Percentiles rank a stretch among this genome's conserved stretches.
Evolutionary conservation across 2,888 invertebrate genomes (phyloP).

Genomic region (Cyclophora albipunctata): DNA sequence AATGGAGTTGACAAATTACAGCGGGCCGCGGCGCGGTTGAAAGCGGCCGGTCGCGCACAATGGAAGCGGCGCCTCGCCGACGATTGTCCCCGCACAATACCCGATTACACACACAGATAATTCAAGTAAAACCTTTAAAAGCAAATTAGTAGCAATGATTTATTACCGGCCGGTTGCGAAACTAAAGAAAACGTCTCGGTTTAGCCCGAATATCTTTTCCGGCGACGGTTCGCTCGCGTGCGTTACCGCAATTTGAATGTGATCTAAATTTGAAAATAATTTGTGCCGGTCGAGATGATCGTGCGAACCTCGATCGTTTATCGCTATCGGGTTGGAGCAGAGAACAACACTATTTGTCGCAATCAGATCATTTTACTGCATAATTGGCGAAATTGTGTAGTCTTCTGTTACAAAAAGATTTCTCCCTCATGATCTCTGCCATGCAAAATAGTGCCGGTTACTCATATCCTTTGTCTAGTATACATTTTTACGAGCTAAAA

Average conservation of each 20-base stretch:
- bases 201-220: constrained; percentile 52
- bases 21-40: constrained; percentile 42
- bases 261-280: constrained; percentile 74
- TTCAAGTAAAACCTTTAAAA: constrained; percentile 72
- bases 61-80: constrained; percentile 37
- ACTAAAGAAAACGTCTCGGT: constrained; percentile 37
- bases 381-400: too few species aligned
- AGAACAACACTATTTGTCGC: constrained; percentile 31
- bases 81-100: constrained; percentile 60
- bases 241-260: constrained; percentile 68
- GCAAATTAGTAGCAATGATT: constrained; percentile 74
- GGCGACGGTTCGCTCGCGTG: constrained; percentile 65
- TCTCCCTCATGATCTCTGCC: too few species aligned
- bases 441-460: too few species aligned
- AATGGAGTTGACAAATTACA: constrained; percentile 59
- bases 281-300: constrained; percentile 39
- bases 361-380: neutral
- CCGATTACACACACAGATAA: constrained; percentile 65
- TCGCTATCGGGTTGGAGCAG: constrained; percentile 21
- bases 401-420: too few species aligned
- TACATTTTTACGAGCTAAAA: too few species aligned
- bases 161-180: constrained; percentile 64
- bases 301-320: constrained; percentile 41
- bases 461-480: too few species aligned
- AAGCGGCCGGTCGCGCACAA: constrained; percentile 33